Evolutionary conservation across 2,888 invertebrate genomes (phyloP).

Genomic region (Polylopha cassiicola): DNA sequence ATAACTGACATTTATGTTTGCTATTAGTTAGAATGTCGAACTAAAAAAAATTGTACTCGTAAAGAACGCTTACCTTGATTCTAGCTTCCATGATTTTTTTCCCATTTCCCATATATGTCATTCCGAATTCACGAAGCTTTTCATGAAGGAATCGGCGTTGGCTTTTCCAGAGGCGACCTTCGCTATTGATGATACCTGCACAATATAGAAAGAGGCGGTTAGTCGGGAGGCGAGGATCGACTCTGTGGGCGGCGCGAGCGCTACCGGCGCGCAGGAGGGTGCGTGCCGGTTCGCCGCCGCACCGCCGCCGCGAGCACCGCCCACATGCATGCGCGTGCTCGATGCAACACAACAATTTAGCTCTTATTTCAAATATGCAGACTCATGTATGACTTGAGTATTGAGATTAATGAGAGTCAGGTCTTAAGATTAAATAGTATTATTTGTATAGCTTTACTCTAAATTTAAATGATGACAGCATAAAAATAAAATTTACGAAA

Average conservation of each 20-base stretch:
- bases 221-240: slow-evolving; percentile 37
- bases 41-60: too few relatives aligned
- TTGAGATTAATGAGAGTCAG: too few relatives aligned
- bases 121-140: slow-evolving; percentile 89
- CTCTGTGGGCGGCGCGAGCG: slow-evolving; percentile 54
- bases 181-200: slow-evolving; percentile 92
- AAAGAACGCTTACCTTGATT: slow-evolving; percentile 84
- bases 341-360: too few relatives aligned
- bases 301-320: slow-evolving; percentile 47
- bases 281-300: slow-evolving; percentile 32
- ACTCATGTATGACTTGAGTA: too few relatives aligned
- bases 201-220: slow-evolving; percentile 34
- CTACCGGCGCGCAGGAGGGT: slow-evolving; percentile 34
- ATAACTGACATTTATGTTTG: too few relatives aligned
- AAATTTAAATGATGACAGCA: too few relatives aligned
- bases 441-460: too few relatives aligned
- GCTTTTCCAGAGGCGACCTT: slow-evolving; percentile 93
- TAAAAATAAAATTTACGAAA: too few relatives aligned
- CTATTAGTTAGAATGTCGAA: too few relatives aligned
- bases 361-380: too few relatives aligned
- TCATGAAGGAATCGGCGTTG: slow-evolving; percentile 92
- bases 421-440: too few relatives aligned
- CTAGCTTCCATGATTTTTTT: slow-evolving; percentile 89
- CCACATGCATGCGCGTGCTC: slow-evolving; percentile 36
- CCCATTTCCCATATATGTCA: slow-evolving; percentile 89